phyloP scores from a whole-genome alignment of 2,888 invertebrate genomes.

The Drosophila lacicola region DNA sequence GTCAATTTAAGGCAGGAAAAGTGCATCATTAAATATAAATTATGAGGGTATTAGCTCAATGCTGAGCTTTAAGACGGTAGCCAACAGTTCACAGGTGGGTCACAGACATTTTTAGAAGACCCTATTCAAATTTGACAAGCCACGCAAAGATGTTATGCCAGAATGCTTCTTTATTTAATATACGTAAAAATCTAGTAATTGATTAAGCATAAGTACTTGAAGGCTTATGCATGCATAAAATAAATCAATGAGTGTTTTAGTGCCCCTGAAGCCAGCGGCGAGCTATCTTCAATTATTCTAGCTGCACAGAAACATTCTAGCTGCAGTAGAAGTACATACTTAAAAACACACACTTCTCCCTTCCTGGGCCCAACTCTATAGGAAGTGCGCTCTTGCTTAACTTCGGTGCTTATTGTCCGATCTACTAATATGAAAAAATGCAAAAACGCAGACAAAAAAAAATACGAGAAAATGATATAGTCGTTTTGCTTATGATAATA shows the following conservation, averaged over 20 bases:
- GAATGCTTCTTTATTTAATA: neutral
- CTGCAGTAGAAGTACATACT: too few relatives aligned
- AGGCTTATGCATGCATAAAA: neutral
- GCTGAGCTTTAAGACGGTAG: conserved; percentile 59
- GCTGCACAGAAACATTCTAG: too few relatives aligned
- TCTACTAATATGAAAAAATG: too few relatives aligned
- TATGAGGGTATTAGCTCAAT: conserved; percentile 63
- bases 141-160: neutral
- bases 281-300: too few relatives aligned
- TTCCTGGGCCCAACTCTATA: too few relatives aligned
- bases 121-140: conserved; percentile 1
- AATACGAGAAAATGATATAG: too few relatives aligned
- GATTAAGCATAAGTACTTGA: neutral
- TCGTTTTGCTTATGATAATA: too few relatives aligned
- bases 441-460: too few relatives aligned
- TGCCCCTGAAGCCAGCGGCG: too few relatives aligned
- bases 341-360: too few relatives aligned
- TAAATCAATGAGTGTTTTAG: neutral
- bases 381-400: too few relatives aligned
- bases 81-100: conserved; percentile 41
- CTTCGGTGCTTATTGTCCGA: too few relatives aligned
- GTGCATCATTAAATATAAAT: conserved; percentile 76
- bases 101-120: conserved; percentile 1
- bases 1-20: conserved; percentile 66
- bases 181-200: neutral